Evolutionary conservation across 2,113 vertebrate species (phyloP), one percentile per base, ranked within the genome.

Genomic region (Bagarius yarrelli): DNA sequence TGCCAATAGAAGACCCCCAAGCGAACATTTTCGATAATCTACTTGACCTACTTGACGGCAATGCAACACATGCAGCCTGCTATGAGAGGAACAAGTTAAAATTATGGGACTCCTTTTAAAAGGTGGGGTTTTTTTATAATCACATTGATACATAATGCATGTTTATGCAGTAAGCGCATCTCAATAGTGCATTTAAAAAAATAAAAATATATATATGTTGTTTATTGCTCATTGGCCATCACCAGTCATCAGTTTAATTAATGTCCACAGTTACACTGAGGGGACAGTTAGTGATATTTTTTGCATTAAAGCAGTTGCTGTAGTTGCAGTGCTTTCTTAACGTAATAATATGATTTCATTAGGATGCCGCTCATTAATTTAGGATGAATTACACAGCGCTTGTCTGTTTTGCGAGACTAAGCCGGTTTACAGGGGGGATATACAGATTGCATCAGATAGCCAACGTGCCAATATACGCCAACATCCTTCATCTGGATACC

Each of bases 1-100:
- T 80, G 74, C 76, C 64, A 67, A 78, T 73, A 66, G 79, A 85
- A 79, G 76, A 82, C 59, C n/a, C 57, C 76, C 15, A 64, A 63
- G 50, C 80, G 66, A 27, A 50, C 69, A 83, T 81, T 61, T 76
- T 66, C n/a, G 53, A 80, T 73, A 69, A 78, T 57, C 36, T 71
- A 55, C 72, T 61, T 79, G 72, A 77, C 59, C 80, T 69, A 53
- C 66, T 80, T 32, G 59, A 30, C 32, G 67, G 69, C 36, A 78
- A 73, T 69, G 59, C 73, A 30, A 78, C 56, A 61, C 27, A 18
- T 36, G 44, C 50, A 53, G 15, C 34, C 19, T 74, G 44, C n/a
- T 34, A 13, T 61, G 19, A 53, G 25, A 71, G 27, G 36, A 18
- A 9, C 21, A 34, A 44, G 40, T 53, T 12, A 63, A 53, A 15